Conservation (phyloP, 1,140 invertebrate genomes). For the Diabrotica virgifera region DNA sequence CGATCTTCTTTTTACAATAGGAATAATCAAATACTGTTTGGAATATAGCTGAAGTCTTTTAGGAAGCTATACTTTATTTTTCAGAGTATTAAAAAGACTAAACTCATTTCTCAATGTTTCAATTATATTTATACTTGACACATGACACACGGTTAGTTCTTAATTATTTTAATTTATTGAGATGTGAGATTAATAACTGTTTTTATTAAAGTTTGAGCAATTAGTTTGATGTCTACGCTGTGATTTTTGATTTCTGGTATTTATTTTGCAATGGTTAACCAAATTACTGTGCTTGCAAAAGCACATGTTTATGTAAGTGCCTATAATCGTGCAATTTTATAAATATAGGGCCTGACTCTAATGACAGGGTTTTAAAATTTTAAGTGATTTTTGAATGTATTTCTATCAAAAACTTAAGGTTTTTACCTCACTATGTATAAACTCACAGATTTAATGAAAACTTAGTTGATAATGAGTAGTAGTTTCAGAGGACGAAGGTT, state of each 20-base stretch:
- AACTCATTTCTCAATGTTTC: background rate
- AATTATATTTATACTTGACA: background rate
- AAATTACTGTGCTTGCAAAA: conserved; percentile 16
- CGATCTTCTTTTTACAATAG: no score
- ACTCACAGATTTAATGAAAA: conserved; percentile 23
- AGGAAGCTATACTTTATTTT: background rate
- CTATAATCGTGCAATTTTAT: conserved; percentile 45
- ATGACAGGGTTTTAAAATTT: conserved; percentile 43
- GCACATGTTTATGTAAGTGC: conserved; percentile 34
- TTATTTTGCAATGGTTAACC: conserved; percentile 17
- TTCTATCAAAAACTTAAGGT: conserved; percentile 29
- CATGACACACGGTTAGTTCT: background rate
- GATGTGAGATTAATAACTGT: background rate
- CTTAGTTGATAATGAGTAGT: conserved; percentile 15
- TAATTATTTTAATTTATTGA: background rate
- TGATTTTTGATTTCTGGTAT: conserved; percentile 1
- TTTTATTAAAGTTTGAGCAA: conserved; percentile 1
- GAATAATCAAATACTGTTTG: no score
- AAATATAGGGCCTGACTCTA: conserved; percentile 43
- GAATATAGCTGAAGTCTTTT: background rate
- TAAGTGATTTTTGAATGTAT: conserved; percentile 37
- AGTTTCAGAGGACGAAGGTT: conserved; percentile 5
- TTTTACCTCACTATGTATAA: conserved; percentile 35
- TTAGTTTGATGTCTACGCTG: background rate
- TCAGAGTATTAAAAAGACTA: conserved; percentile 3